Conservation (phyloP, 2,113 vertebrate genomes). For the Opisthocomus hoazin region DNA sequence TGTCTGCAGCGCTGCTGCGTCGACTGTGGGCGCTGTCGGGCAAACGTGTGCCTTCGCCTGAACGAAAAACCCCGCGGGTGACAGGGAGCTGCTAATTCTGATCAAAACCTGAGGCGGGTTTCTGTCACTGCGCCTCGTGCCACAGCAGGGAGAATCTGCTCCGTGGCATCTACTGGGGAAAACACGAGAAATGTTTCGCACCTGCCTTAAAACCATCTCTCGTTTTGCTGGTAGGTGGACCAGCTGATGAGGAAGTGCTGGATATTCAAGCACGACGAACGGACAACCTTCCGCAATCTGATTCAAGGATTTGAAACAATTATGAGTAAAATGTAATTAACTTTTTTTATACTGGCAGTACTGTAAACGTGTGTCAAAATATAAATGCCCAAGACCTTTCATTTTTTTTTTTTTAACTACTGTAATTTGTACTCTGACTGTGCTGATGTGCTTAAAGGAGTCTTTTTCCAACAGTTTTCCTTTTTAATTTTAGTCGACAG, state of each 20-base stretch:
- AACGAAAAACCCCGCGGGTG: too few species aligned
- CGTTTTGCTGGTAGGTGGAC: conserved; percentile 77
- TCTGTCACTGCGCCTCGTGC: too few species aligned
- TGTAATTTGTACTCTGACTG: conserved; percentile 48
- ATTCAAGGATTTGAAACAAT: conserved; percentile 85
- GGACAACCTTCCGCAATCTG: conserved; percentile 87
- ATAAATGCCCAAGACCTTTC: not conserved
- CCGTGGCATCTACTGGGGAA: fast-evolving
- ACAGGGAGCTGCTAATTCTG: too few species aligned
- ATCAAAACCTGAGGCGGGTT: fast-evolving
- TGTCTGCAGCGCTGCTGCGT: fast-evolving
- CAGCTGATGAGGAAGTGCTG: conserved; percentile 91
- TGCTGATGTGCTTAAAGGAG: not conserved
- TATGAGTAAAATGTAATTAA: conserved; percentile 65
- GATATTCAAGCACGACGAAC: conserved; percentile 80
- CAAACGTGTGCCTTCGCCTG: not conserved
- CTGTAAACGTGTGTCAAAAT: not conserved
- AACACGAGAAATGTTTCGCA: fast-evolving
- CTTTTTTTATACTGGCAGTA: not conserved
- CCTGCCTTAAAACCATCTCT: fast-evolving
- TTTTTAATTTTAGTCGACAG: not conserved
- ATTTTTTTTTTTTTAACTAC: not conserved
- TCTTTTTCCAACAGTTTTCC: not conserved
- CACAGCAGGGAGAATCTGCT: not conserved
- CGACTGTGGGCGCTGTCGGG: not conserved